Percentiles rank a stretch among this genome's conserved stretches.
Evolutionary conservation across 2,113 vertebrate genomes (phyloP).

Genomic region (Osmerus mordax): DNA sequence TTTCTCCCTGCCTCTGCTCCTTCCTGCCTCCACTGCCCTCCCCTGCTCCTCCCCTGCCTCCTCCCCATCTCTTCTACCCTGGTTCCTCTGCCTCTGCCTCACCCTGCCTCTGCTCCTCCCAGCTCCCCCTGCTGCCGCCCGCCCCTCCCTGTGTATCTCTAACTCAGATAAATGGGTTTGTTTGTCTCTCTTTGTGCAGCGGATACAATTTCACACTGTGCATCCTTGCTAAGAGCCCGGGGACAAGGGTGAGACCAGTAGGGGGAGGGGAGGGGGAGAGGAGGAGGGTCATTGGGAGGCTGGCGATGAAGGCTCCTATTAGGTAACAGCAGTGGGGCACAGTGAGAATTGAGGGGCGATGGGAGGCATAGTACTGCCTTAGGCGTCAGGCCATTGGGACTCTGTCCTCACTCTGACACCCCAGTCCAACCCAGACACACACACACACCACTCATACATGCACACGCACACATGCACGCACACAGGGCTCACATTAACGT

Average conservation of each 20-base stretch:
- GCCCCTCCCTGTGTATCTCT: constrained; percentile 33
- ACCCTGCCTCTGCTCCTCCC: constrained; percentile 37
- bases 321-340: not conserved
- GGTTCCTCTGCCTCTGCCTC: constrained; percentile 2
- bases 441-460: not conserved
- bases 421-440: no score
- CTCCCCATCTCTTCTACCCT: no score
- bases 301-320: not conserved
- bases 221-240: constrained; percentile 21
- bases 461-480: not conserved
- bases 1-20: constrained; percentile 35
- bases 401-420: not conserved
- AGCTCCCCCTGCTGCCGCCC: constrained; percentile 28
- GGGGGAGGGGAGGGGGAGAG: not conserved
- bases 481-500: not conserved
- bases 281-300: constrained; percentile 5
- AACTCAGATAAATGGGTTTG: constrained; percentile 60
- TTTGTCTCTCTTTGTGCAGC: constrained; percentile 47
- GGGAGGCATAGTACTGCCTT: not conserved
- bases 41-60: not conserved
- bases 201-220: constrained; percentile 48
- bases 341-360: constrained; percentile 11
- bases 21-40: constrained; percentile 22
- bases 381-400: not conserved
- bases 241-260: constrained; percentile 2